Percentiles rank a stretch among this genome's conserved stretches.
Evolutionary conservation across 2,888 invertebrate genomes (phyloP).

Genomic region (Asteroscopus sphinx): DNA sequence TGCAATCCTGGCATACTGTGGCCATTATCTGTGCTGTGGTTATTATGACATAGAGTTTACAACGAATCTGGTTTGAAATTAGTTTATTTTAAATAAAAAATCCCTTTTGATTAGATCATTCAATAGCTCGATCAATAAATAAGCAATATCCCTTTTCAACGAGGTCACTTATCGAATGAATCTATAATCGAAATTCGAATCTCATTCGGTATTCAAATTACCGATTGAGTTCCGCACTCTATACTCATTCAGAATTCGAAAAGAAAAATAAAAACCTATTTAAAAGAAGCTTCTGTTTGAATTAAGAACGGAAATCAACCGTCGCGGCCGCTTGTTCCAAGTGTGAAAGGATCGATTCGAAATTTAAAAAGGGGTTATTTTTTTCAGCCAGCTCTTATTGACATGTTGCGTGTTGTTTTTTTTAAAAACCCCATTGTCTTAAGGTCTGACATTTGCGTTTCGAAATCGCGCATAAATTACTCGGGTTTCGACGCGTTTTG

Average conservation of each 20-base stretch:
- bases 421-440: constrained; percentile 66
- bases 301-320: constrained; percentile 89
- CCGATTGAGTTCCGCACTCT: constrained; percentile 81
- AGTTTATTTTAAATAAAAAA: constrained; percentile 56
- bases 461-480: constrained; percentile 52
- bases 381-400: constrained; percentile 78
- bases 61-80: constrained; percentile 52
- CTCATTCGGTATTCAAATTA: constrained; percentile 82
- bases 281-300: constrained; percentile 84
- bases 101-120: constrained; percentile 77
- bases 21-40: constrained; percentile 52
- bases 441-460: constrained; percentile 61
- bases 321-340: constrained; percentile 85
- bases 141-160: constrained; percentile 87
- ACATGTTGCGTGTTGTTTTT: constrained; percentile 80
- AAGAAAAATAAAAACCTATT: constrained; percentile 79
- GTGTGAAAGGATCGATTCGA: constrained; percentile 89
- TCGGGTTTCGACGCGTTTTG: constrained; percentile 51
- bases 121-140: constrained; percentile 83
- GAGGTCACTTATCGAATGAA: constrained; percentile 89
- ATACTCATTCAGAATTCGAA: constrained; percentile 73
- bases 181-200: constrained; percentile 87
- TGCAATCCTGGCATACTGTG: constrained; percentile 47
- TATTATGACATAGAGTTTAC: constrained; percentile 54
- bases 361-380: constrained; percentile 79